These are phyloP conservation scores for Fukomys damarensis DNA, from an alignment of 2,113 vertebrate species.

Conservation along the genomic window DNA sequence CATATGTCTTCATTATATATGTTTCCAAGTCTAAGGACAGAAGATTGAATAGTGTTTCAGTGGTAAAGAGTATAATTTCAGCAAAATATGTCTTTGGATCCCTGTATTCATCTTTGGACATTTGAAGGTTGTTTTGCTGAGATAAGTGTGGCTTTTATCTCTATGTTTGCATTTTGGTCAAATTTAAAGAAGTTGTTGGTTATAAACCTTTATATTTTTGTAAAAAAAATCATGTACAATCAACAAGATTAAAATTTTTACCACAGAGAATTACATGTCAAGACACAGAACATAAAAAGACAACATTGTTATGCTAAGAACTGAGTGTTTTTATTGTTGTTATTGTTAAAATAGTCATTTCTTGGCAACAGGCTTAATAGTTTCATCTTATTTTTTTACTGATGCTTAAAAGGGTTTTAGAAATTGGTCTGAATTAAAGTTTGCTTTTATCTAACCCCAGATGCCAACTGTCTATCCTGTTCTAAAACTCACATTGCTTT, in stretches of 20 bases:
- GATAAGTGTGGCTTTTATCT: neutral
- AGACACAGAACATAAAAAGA: neutral
- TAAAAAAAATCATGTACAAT: neutral
- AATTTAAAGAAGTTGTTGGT: neutral
- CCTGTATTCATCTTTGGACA: neutral
- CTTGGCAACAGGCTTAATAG: neutral
- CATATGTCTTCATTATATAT: too few relatives aligned
- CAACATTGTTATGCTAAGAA: neutral
- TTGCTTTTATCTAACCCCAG: neutral
- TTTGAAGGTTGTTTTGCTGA: neutral
- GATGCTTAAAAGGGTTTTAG: conserved; percentile 24
- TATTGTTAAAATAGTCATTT: neutral
- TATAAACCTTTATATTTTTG: neutral
- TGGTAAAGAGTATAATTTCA: neutral
- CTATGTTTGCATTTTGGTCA: neutral
- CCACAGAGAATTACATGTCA: neutral
- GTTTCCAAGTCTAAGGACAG: neutral
- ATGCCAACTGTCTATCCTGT: neutral
- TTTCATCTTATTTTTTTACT: neutral
- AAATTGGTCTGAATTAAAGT: neutral
- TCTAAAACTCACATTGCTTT: neutral
- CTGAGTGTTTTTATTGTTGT: neutral
- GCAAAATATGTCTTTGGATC: neutral
- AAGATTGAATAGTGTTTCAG: neutral
- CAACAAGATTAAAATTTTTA: neutral